These are phyloP conservation scores for Muschampia plurimacula DNA, from an alignment of 2,888 invertebrate species.

Conservation along the genomic window DNA sequence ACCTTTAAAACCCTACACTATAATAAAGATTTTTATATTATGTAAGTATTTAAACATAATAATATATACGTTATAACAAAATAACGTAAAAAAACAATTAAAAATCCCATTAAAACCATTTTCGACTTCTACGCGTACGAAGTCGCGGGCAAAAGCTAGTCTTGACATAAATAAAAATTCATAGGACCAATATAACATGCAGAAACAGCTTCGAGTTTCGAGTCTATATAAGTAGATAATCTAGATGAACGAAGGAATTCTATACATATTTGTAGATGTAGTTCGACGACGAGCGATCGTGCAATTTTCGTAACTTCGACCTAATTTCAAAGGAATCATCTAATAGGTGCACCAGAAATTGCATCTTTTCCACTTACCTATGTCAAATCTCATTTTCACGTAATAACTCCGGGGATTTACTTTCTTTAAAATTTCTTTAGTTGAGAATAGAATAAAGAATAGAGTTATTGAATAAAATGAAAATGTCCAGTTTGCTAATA, in stretches of 20 bases:
- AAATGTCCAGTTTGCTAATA: not conserved
- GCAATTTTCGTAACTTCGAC: constrained; percentile 29
- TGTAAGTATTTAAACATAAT: too few species aligned
- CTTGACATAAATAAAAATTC: too few species aligned
- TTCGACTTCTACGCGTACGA: too few species aligned
- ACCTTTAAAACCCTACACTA: too few species aligned
- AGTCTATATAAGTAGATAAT: not conserved
- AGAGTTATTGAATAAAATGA: not conserved
- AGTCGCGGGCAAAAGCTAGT: too few species aligned
- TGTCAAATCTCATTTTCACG: not conserved
- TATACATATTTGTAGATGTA: constrained; percentile 11
- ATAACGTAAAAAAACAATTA: too few species aligned
- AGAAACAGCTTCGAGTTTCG: too few species aligned
- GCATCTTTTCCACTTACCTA: constrained; percentile 9
- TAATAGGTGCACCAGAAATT: constrained; percentile 27
- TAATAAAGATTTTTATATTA: too few species aligned
- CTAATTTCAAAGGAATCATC: constrained; percentile 33
- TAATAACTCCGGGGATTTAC: not conserved
- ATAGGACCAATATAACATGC: too few species aligned
- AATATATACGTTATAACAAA: too few species aligned
- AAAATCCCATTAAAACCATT: too few species aligned
- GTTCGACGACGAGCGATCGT: not conserved
- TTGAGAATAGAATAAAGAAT: not conserved
- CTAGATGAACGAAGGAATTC: not conserved
- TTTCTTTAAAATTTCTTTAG: not conserved